These are phyloP conservation scores for Chymomyza procnemis DNA, from an alignment of 2,888 invertebrate genomes.

Conservation along the genomic window DNA sequence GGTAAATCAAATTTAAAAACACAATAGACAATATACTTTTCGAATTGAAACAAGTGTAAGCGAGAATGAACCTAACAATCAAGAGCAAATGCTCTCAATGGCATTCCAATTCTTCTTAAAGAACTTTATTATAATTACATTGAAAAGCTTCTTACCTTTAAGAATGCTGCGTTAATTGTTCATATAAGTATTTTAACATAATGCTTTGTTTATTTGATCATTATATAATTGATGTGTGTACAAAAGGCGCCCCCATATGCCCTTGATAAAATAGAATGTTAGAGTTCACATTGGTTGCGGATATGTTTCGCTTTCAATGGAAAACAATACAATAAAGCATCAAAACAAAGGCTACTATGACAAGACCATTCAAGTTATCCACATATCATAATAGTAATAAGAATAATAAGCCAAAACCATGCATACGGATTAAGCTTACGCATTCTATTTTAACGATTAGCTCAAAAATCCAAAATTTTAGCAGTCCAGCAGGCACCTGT, in stretches of 20 bases:
- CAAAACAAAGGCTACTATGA: not conserved
- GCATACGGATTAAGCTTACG: not conserved
- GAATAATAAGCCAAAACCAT: not conserved
- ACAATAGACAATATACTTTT: no score
- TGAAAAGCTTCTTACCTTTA: not conserved
- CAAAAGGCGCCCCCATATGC: not conserved
- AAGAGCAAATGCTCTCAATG: no score
- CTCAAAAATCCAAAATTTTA: no score
- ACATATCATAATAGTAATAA: no score
- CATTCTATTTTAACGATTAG: not conserved
- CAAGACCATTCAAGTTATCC: not conserved
- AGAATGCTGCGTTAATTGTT: not conserved
- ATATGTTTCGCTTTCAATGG: not conserved
- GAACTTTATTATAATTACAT: no score
- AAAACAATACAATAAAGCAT: not conserved
- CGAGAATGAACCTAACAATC: no score
- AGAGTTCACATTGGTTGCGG: not conserved
- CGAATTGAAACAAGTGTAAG: no score
- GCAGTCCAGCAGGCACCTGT: not conserved
- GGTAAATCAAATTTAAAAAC: no score
- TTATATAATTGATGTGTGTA: not conserved
- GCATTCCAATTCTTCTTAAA: no score
- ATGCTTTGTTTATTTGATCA: not conserved
- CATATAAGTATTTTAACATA: not conserved
- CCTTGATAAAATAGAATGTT: conserved; percentile 6